These are phyloP conservation scores for Neoitamus cyanurus DNA, from an alignment of 2,888 invertebrate species.

Conservation along the genomic window DNA sequence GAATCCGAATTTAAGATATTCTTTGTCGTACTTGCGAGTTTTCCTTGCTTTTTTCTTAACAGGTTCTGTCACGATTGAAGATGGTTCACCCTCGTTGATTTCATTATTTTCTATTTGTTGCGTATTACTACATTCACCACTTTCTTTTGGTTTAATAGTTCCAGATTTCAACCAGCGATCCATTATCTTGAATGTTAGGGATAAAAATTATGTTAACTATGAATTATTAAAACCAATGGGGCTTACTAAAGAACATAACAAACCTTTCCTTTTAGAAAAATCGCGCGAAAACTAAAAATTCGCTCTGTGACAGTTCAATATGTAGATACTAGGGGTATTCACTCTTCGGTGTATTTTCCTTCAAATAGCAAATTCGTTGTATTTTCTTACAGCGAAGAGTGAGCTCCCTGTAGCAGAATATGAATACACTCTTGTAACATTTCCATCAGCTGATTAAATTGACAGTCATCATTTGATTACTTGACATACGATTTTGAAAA, in stretches of 20 bases:
- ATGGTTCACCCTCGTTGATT: not conserved
- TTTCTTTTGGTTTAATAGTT: not conserved
- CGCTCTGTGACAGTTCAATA: no score
- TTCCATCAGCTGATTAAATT: no score
- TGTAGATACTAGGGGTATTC: no score
- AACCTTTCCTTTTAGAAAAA: not conserved
- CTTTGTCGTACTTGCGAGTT: not conserved
- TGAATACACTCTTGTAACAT: no score
- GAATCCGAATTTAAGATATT: constrained; percentile 1
- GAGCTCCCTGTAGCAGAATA: no score
- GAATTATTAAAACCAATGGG: not conserved
- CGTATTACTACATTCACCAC: not conserved
- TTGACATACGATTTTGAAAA: no score
- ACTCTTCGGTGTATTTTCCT: no score
- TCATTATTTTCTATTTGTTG: not conserved
- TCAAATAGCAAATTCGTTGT: no score
- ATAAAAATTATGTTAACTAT: not conserved
- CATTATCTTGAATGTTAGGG: not conserved
- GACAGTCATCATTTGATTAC: no score
- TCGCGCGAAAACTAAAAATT: no score
- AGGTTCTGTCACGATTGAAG: not conserved
- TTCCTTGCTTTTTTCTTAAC: not conserved
- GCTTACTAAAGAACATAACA: not conserved
- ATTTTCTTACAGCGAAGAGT: no score
- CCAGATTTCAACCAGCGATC: not conserved